Evolutionary conservation across 2,113 vertebrate genomes (phyloP).

Genomic region (Sturnira hondurensis): DNA sequence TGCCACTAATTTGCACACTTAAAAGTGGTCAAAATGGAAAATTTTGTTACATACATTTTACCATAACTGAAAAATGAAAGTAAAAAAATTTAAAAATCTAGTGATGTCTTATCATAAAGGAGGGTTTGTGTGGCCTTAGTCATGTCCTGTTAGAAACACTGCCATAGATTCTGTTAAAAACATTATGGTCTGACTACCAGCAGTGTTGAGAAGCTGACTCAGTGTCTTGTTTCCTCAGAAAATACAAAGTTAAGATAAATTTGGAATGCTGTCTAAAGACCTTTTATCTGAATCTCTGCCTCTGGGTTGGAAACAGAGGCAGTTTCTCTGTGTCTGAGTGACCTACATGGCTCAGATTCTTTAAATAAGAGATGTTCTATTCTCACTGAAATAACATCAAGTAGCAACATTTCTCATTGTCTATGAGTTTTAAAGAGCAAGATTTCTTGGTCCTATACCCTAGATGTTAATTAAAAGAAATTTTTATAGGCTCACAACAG

Average conservation of each 20-base stretch:
- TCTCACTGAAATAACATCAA: neutral
- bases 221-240: neutral
- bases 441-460: neutral
- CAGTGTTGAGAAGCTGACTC: neutral
- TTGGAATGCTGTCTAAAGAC: constrained; percentile 6
- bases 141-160: neutral
- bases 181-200: neutral
- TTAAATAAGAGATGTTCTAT: neutral
- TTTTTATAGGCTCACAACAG: neutral
- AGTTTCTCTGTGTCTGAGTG: neutral
- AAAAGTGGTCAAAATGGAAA: neutral
- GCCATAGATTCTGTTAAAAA: neutral
- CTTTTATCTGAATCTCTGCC: constrained; percentile 20
- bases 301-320: neutral
- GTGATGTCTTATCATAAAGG: neutral
- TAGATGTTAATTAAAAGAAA: neutral
- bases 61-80: neutral
- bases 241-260: constrained; percentile 45
- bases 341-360: neutral
- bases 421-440: neutral
- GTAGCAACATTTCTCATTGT: neutral
- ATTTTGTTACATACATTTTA: neutral
- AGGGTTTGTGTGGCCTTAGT: neutral
- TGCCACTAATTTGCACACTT: neutral
- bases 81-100: neutral